phyloP scores from a whole-genome alignment of 30 jellyfish, hydroid and myxozoan species.

The Turritopsis dohrnii region DNA sequence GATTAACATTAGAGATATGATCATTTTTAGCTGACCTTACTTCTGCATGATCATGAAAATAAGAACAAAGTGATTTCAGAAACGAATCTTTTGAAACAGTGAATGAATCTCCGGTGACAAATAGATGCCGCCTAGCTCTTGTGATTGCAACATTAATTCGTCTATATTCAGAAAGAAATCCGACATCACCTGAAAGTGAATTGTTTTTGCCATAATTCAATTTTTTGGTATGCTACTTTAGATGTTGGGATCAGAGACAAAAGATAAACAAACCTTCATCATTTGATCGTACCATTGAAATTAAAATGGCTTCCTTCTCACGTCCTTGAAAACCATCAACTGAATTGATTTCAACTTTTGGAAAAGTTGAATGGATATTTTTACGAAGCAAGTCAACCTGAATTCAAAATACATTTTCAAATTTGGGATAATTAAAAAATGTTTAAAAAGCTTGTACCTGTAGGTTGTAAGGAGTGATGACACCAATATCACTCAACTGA shows the following conservation, averaged over 20 bases:
- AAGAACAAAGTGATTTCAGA: conserved; percentile 60
- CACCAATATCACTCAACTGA: conserved; percentile 57
- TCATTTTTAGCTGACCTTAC: conserved; percentile 64
- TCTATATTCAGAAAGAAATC: conserved; percentile 79
- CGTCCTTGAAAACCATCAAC: conserved; percentile 99
- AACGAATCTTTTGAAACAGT: conserved; percentile 70
- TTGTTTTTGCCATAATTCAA: too few relatives aligned
- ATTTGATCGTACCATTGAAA: conserved; percentile 91
- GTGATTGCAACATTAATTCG: conserved; percentile 94
- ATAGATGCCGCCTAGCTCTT: conserved; percentile 93
- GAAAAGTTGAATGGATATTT: conserved; percentile 28
- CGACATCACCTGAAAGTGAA: conserved; percentile 81
- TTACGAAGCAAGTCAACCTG: conserved; percentile 81
- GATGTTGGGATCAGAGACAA: background rate
- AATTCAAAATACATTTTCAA: background rate
- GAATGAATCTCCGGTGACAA: conserved; percentile 78
- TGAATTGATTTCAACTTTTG: conserved; percentile 72
- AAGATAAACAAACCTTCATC: conserved; percentile 52
- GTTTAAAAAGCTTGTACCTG: conserved; percentile 72
- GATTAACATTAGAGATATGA: background rate
- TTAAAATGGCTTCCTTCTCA: conserved; percentile 87
- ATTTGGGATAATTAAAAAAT: too few relatives aligned
- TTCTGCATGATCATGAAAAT: conserved; percentile 64
- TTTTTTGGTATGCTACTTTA: too few relatives aligned
- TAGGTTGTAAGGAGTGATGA: conserved; percentile 87